Evolutionary conservation across 2,888 invertebrate species (phyloP), one percentile per base, ranked within the genome.

Genomic region (Hypolimnas misippus): DNA sequence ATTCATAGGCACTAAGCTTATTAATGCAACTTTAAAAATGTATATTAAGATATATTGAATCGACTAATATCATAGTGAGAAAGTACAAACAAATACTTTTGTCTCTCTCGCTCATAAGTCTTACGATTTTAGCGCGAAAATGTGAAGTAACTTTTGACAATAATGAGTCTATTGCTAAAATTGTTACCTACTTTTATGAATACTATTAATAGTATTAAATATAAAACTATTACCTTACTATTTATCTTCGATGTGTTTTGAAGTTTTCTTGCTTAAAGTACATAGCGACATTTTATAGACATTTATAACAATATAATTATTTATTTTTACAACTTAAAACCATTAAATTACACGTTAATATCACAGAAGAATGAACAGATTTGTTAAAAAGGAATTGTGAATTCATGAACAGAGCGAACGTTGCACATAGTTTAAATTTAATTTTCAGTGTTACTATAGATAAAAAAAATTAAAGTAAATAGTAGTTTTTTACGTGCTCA

Each of bases 141-240:
- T 59, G 57, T 31, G 42, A 57, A 38, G 17, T 40, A 38, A 42
- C 29, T 42, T 50, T 42, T 62, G 66, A 67, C 66, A 69, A 67
- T 67, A 68, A 63, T 40, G 64, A 54, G 63, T 60, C 60, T 64
- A 64, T 65, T 65, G 51, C 21, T 65, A 65, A 35, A n/a, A 53
- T 42, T 46, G 31, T 53, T 44, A 52, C 25, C n/a, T 14, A 49
- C n/a, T 49, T 49, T 14, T 49, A 49, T 14, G 12, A 12, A n/a
- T 21, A 46, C 21, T 46, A 12, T 12, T 12, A 12, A 46, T 19
- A 10, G 17, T 42, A 42, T 17, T 8, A 16, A 42, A 10, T 42
- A 42, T 8, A 19, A 21, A 21, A 19, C 21, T 46, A 46, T 5
- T 4, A 46, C 8, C 5, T 19, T 21, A 46, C 12, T 46, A 42